Evolutionary conservation across 2,113 vertebrate species (phyloP).

Genomic region (Xenus cinereus): DNA sequence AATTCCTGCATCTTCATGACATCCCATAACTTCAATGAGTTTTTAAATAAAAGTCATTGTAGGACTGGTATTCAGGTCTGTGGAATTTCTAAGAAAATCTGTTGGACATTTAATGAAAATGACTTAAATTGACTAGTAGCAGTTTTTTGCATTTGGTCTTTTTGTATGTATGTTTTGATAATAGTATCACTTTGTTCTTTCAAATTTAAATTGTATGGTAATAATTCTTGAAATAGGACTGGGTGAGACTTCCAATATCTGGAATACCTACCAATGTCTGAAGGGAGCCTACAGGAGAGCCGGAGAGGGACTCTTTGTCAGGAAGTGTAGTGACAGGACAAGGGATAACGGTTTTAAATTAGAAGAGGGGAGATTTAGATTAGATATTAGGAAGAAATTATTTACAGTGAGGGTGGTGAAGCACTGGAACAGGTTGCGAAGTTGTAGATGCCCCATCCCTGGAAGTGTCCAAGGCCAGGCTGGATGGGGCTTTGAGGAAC

Average conservation of each 20-base stretch:
- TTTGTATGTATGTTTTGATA: not conserved
- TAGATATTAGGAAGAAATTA: too few relatives aligned
- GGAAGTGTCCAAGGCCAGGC: too few relatives aligned
- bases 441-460: too few relatives aligned
- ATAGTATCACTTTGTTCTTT: not conserved
- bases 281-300: too few relatives aligned
- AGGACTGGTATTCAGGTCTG: not conserved
- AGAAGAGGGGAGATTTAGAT: too few relatives aligned
- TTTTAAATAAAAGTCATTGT: not conserved
- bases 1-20: not conserved
- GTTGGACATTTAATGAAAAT: not conserved
- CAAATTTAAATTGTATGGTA: not conserved
- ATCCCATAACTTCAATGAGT: not conserved
- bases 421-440: too few relatives aligned
- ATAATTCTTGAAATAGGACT: not conserved
- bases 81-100: not conserved
- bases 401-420: too few relatives aligned
- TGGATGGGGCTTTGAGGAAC: too few relatives aligned
- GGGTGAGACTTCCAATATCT: not conserved
- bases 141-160: not conserved
- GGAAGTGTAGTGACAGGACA: too few relatives aligned
- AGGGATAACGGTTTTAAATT: too few relatives aligned
- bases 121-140: not conserved
- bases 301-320: too few relatives aligned
- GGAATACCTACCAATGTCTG: too few relatives aligned